phyloP scores from a whole-genome alignment of 2,797 vertebrate genomes.

The Acrossocheilus fasciatus region DNA sequence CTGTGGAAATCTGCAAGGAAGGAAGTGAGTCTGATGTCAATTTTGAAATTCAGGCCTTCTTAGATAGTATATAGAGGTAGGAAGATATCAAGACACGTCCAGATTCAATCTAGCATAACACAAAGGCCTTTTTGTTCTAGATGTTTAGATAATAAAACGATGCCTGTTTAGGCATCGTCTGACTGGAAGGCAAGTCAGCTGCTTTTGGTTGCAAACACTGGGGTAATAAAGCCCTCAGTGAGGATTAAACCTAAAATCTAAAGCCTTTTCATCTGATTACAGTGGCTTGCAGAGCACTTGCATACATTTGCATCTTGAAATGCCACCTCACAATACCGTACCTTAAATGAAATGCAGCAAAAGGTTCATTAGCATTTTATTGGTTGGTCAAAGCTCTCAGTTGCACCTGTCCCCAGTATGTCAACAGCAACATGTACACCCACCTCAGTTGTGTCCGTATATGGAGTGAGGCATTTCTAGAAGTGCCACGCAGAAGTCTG shows the following conservation, averaged over 20 bases:
- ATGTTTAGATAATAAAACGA: neutral
- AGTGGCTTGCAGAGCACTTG: neutral
- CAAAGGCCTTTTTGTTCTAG: neutral
- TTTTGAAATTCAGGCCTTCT: neutral
- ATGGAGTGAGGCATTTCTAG: constrained; percentile 75
- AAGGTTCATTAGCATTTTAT: constrained; percentile 65
- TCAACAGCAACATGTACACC: constrained; percentile 73
- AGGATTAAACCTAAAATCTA: constrained; percentile 4
- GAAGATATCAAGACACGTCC: neutral
- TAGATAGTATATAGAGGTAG: neutral
- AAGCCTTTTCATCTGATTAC: neutral
- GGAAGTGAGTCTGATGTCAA: constrained; percentile 84
- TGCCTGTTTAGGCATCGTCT: neutral
- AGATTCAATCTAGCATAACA: neutral
- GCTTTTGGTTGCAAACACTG: neutral
- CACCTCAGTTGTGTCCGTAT: constrained; percentile 75
- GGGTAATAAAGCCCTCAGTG: neutral
- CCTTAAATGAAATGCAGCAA: constrained; percentile 51
- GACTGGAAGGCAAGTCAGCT: neutral
- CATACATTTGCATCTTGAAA: neutral
- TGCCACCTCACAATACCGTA: neutral
- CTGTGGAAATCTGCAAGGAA: constrained; percentile 88
- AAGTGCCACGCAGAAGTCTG: constrained; percentile 65
- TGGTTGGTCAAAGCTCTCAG: constrained; percentile 68
- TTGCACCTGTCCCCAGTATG: constrained; percentile 78